Percentiles rank a stretch among this genome's conserved stretches.
Conservation (phyloP, 2,888 invertebrate genomes). For the Cremastinae sp. region DNA sequence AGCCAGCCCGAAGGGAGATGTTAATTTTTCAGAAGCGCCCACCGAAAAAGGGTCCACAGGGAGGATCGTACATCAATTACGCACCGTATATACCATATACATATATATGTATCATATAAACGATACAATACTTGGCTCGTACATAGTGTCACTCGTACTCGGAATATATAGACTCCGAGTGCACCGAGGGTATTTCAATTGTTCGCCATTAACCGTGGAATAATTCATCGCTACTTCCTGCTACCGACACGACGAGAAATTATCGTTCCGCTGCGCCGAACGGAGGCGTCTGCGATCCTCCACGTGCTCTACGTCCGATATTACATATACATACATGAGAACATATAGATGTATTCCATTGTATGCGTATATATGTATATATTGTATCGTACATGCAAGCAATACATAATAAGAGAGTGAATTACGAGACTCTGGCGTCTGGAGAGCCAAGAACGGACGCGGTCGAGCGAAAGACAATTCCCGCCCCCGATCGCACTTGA, state of each 20-base stretch:
- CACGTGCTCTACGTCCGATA: conserved; percentile 31
- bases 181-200: conserved; percentile 71
- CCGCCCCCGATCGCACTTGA: conserved; percentile 15
- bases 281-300: conserved; percentile 47
- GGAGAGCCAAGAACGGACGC: conserved; percentile 34
- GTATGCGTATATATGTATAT: conserved; percentile 17
- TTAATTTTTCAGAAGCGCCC: conserved; percentile 64
- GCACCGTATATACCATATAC: conserved; percentile 21
- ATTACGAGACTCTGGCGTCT: conserved; percentile 48
- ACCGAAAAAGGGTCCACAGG: conserved; percentile 39
- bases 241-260: conserved; percentile 70
- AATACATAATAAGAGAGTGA: conserved; percentile 44
- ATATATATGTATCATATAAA: conserved; percentile 15
- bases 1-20: conserved; percentile 57
- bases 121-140: neutral
- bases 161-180: conserved; percentile 37
- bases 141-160: conserved; percentile 1
- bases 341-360: conserved; percentile 13
- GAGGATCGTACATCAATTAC: too few relatives aligned
- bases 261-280: conserved; percentile 56
- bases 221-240: conserved; percentile 71
- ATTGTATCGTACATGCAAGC: conserved; percentile 17
- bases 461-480: conserved; percentile 31
- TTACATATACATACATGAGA: conserved; percentile 1
- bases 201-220: conserved; percentile 71